Evolutionary conservation across 2,888 invertebrate species (phyloP), one percentile per base, ranked within the genome.

Genomic region (Ochropleura plecta): DNA sequence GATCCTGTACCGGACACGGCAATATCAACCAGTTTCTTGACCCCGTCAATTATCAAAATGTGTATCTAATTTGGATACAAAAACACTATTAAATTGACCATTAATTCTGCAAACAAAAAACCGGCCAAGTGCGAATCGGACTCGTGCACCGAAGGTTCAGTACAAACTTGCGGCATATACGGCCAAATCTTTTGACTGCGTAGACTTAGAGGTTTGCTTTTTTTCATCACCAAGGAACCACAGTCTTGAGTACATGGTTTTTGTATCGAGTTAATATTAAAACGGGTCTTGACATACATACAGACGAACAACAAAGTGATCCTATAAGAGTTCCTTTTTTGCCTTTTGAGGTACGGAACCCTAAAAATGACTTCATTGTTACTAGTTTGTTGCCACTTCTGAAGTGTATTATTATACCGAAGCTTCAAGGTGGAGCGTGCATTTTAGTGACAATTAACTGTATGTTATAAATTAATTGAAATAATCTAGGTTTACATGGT

Each of bases 1-100:
- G 90, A 92, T 93, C 92, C 91, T 91, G 92, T 89, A 89, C 88
- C 90, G 90, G 92, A 90, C 89, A 89, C 88, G 89, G 86, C 88
- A 89, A 87, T 90, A 89, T 88, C 87, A 92, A 91, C 91, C 88
- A 91, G 93, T 92, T 92, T 90, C 88, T 93, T 94, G 91, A 93
- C 90, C 92, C 88, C 86, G 84, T 85, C 88, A 84, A 90, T 90
- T 90, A 86, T 84, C 64, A 88, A 86, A 88, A 79, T 81, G 57
- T 57, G 88, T 88, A 86, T 88, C 82, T 88, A 89, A 90, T 88
- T 87, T 78, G 79, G 30, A 70, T 69, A 86, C 81, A 92, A 93
- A 93, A 92, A 91, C 83, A 75, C 64, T 63, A 79, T 79, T 68
- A 77, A 86, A 82, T 86, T 30, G 30, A 30, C 30, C 30, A 30